Evolutionary conservation across 2,888 invertebrate species (phyloP).

Genomic region (Trimorus sp.): DNA sequence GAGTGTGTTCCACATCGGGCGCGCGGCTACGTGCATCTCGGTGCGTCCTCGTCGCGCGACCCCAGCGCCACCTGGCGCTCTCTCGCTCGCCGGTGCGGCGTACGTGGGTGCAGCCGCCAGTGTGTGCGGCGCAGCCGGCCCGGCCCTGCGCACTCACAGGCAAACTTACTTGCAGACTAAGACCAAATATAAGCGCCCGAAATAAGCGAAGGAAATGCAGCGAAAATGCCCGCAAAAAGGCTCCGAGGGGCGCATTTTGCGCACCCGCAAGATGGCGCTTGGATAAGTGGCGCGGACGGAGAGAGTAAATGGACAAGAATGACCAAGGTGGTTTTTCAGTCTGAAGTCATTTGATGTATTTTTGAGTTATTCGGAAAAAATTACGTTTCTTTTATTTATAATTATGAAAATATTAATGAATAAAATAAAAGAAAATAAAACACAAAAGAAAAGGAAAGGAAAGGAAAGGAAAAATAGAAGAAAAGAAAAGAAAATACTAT

Average conservation of each 20-base stretch:
- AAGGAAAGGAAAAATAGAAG: too few relatives aligned
- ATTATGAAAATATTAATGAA: too few relatives aligned
- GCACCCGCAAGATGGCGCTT: slow-evolving; percentile 38
- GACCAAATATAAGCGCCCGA: slow-evolving; percentile 35
- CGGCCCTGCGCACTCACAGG: slow-evolving; percentile 42
- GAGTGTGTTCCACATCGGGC: slow-evolving; percentile 78
- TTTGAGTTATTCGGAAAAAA: too few relatives aligned
- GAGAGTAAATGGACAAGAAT: too few relatives aligned
- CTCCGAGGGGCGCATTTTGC: slow-evolving; percentile 37
- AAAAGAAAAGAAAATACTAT: too few relatives aligned
- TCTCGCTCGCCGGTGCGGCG: slow-evolving; percentile 14
- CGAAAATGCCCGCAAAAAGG: slow-evolving; percentile 38
- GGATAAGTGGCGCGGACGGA: too few relatives aligned
- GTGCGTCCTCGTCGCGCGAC: slow-evolving; percentile 26
- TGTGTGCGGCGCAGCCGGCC: slow-evolving; percentile 44
- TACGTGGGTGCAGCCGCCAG: slow-evolving; percentile 15
- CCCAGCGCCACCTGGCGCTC: slow-evolving; percentile 25
- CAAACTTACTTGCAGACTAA: background rate
- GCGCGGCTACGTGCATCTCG: slow-evolving; percentile 61
- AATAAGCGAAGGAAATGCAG: slow-evolving; percentile 30
- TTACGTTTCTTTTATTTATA: too few relatives aligned
- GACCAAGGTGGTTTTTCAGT: too few relatives aligned
- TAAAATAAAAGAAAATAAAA: too few relatives aligned
- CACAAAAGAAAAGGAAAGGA: too few relatives aligned
- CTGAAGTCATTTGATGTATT: too few relatives aligned